Evolutionary conservation across 2,797 vertebrate species (phyloP).

Genomic region (Sebastolobus alascanus): DNA sequence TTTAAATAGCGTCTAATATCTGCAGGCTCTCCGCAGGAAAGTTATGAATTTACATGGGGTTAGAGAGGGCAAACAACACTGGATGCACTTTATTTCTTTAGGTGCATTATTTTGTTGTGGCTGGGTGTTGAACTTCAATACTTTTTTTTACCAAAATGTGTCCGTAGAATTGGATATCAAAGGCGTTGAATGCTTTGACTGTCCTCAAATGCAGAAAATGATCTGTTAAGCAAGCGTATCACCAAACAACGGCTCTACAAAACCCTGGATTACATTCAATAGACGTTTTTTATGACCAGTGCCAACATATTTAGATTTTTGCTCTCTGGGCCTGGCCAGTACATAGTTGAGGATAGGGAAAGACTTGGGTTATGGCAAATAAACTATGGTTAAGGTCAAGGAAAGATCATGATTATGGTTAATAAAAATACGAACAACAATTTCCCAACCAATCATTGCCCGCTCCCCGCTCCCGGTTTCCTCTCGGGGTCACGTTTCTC

Average conservation of each 20-base stretch:
- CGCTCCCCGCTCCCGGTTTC: no score
- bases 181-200: no score
- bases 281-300: rapidly evolving
- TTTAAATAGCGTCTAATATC: background rate
- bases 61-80: background rate
- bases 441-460: no score
- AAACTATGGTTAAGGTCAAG: background rate
- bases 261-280: background rate
- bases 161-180: background rate
- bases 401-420: background rate
- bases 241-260: background rate
- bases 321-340: background rate
- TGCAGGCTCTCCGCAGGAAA: background rate
- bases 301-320: background rate
- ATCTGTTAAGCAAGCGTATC: background rate
- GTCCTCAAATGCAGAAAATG: background rate
- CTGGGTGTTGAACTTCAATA: background rate
- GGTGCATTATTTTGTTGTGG: background rate
- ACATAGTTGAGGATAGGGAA: background rate
- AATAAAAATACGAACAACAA: no score
- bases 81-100: background rate
- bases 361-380: background rate
- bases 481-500: no score
- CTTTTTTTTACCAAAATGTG: background rate
- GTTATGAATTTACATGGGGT: constrained; percentile 7